Conservation (phyloP, 1,140 invertebrate genomes). For the Drosophila dunni region DNA sequence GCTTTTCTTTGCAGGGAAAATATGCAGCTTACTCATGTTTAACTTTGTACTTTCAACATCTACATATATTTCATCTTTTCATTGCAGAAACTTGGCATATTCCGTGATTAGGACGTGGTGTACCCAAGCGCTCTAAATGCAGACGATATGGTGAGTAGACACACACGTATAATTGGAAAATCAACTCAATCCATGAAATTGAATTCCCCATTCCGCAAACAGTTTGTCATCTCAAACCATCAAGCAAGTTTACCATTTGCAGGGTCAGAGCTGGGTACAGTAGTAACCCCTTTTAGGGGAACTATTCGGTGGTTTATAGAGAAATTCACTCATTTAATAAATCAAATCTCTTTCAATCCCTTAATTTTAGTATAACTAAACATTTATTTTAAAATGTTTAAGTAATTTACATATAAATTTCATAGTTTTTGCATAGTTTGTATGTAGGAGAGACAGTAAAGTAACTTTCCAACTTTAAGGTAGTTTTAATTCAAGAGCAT, state of each 20-base stretch:
- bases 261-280: neutral
- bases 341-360: too few species aligned
- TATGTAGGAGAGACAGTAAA: too few species aligned
- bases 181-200: slow-evolving; percentile 12
- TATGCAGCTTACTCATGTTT: slow-evolving; percentile 19
- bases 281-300: neutral
- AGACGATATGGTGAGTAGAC: slow-evolving; percentile 84
- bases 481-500: neutral
- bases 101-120: slow-evolving; percentile 84
- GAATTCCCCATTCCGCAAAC: slow-evolving; percentile 3
- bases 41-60: slow-evolving; percentile 12
- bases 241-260: neutral
- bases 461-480: neutral
- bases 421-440: too few species aligned
- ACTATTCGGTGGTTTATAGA: neutral
- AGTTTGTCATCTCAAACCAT: neutral
- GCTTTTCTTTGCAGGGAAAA: neutral
- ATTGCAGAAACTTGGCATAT: slow-evolving; percentile 71
- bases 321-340: too few species aligned
- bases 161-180: neutral
- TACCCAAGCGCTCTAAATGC: slow-evolving; percentile 84
- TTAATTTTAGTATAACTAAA: too few species aligned
- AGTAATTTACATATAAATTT: too few species aligned
- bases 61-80: slow-evolving; percentile 24
- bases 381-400: too few species aligned